Evolutionary conservation across 2,113 vertebrate species (phyloP).

Genomic region (Sinocyclocheilus maitianheensis): DNA sequence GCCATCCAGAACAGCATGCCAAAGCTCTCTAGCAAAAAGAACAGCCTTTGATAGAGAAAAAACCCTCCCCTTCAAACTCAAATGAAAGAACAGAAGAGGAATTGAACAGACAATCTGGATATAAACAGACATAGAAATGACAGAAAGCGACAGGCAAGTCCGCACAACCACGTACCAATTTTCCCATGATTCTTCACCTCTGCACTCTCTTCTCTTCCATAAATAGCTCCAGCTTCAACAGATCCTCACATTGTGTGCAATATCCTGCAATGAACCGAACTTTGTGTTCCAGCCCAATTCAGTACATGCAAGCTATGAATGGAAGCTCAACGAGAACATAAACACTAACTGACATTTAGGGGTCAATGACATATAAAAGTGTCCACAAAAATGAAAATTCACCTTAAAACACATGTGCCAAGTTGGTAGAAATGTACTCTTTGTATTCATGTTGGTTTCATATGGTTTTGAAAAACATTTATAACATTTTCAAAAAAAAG

Average conservation of each 20-base stretch:
- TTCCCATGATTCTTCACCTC: constrained; percentile 51
- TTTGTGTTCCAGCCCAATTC: neutral
- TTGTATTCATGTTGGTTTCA: neutral
- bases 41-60: constrained; percentile 64
- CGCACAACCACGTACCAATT: constrained; percentile 42
- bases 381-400: neutral
- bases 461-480: neutral
- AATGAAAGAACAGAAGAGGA: constrained; percentile 69
- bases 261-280: neutral
- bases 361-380: neutral
- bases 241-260: constrained; percentile 19
- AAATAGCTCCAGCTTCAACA: constrained; percentile 57
- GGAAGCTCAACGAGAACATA: neutral
- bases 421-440: too few relatives aligned
- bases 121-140: constrained; percentile 39
- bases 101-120: constrained; percentile 65
- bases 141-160: constrained; percentile 7
- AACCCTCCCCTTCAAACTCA: constrained; percentile 58
- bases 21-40: constrained; percentile 67
- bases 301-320: neutral
- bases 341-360: neutral
- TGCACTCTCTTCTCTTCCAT: constrained; percentile 54
- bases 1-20: constrained; percentile 56
- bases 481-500: too few relatives aligned
- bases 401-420: too few relatives aligned